Evolutionary conservation across 92 coral and sea anemone species (phyloP).

Genomic region (Palythoa heliodiscus): DNA sequence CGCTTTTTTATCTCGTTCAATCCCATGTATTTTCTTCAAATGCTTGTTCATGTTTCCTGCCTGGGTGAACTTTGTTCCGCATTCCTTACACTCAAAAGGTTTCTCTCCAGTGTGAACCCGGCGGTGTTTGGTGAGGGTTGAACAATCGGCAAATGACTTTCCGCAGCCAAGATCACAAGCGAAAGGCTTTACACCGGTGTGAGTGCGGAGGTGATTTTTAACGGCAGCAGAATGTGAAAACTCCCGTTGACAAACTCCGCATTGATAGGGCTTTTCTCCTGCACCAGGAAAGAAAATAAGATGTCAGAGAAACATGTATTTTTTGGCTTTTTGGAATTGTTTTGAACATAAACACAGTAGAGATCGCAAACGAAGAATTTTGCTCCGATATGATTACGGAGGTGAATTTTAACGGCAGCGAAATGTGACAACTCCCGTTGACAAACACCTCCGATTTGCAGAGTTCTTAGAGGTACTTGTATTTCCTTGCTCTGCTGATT

Average conservation of each 20-base stretch:
- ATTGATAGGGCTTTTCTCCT: constrained; percentile 78
- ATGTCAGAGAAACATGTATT: too few species aligned
- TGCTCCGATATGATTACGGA: constrained; percentile 78
- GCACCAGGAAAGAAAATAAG: neutral
- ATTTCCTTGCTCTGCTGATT: too few species aligned
- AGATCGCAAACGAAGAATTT: constrained; percentile 48
- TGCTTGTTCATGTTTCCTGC: constrained; percentile 89
- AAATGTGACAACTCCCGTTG: constrained; percentile 67
- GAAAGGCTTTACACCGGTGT: constrained; percentile 81
- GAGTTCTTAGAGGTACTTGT: too few species aligned
- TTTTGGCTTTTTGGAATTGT: too few species aligned
- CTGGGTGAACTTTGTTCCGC: constrained; percentile 70
- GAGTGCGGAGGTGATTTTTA: constrained; percentile 73
- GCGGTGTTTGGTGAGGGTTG: constrained; percentile 78
- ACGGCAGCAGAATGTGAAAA: constrained; percentile 83
- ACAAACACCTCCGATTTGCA: too few species aligned
- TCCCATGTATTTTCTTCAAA: constrained; percentile 58
- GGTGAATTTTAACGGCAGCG: constrained; percentile 73
- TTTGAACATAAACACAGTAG: too few species aligned
- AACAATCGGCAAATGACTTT: constrained; percentile 74
- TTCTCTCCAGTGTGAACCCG: constrained; percentile 80
- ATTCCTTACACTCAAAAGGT: constrained; percentile 72
- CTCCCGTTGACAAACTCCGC: constrained; percentile 62
- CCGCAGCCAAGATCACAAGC: constrained; percentile 63
- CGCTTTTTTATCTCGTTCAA: neutral